phyloP scores from a whole-genome alignment of 2,888 invertebrate species.

The Chorisops tibialis region DNA sequence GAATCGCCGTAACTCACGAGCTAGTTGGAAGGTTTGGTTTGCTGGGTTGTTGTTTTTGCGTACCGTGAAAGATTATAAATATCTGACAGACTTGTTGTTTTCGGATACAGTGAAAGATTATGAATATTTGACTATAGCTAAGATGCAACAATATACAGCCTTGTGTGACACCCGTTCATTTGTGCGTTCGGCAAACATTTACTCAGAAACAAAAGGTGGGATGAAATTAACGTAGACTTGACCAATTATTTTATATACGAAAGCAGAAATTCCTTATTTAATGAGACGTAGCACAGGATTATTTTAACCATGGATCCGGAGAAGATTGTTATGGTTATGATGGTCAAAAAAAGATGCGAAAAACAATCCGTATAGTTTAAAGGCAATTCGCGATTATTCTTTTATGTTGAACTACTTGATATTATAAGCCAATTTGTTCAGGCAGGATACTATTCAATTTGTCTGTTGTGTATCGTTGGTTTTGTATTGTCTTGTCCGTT shows the following conservation, averaged over 20 bases:
- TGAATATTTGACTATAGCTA: too few relatives aligned
- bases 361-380: not conserved
- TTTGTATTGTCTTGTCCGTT: not conserved
- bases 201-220: constrained; percentile 1
- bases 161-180: too few relatives aligned
- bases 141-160: too few relatives aligned
- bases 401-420: not conserved
- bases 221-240: constrained; percentile 16
- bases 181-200: constrained; percentile 12
- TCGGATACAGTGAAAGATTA: too few relatives aligned
- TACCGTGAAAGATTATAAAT: too few relatives aligned
- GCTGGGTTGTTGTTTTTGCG: too few relatives aligned
- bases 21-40: too few relatives aligned
- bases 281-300: constrained; percentile 20
- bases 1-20: too few relatives aligned
- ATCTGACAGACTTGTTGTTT: too few relatives aligned
- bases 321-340: constrained; percentile 3
- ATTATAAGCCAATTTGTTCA: not conserved
- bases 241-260: constrained; percentile 24
- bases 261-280: constrained; percentile 25
- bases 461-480: not conserved
- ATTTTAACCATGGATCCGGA: constrained; percentile 4
- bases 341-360: not conserved
- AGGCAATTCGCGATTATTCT: not conserved
- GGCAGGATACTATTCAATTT: not conserved